phyloP scores from a whole-genome alignment of 2,888 invertebrate genomes.

The Drosophila falleni region DNA sequence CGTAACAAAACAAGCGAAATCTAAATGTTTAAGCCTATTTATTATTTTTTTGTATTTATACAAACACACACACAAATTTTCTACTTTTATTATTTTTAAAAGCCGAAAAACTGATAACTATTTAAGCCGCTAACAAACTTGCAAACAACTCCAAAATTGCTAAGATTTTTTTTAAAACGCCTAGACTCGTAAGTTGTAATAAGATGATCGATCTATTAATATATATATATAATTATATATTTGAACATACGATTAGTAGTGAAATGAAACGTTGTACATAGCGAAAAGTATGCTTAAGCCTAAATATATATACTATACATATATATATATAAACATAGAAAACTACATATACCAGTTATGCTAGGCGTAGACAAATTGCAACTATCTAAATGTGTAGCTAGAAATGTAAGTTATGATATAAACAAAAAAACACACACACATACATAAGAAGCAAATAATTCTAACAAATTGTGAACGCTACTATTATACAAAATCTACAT shows the following conservation, averaged over 20 bases:
- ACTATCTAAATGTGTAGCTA: constrained; percentile 65
- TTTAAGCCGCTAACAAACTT: constrained; percentile 49
- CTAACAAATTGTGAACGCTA: constrained; percentile 67
- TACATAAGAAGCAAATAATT: constrained; percentile 55
- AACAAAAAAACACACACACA: constrained; percentile 25
- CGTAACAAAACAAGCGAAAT: constrained; percentile 42
- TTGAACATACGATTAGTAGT: constrained; percentile 45
- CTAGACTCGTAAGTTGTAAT: constrained; percentile 40
- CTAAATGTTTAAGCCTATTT: constrained; percentile 74
- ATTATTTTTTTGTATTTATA: constrained; percentile 72
- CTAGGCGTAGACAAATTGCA: constrained; percentile 78
- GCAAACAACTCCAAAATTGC: constrained; percentile 56
- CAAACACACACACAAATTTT: constrained; percentile 60
- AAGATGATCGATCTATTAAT: constrained; percentile 30
- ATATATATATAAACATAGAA: constrained; percentile 43
- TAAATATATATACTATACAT: constrained; percentile 40
- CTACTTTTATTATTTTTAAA: constrained; percentile 69
- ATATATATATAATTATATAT: constrained; percentile 23
- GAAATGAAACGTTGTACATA: constrained; percentile 68
- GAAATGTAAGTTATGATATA: constrained; percentile 43
- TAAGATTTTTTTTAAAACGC: constrained; percentile 61
- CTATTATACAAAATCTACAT: constrained; percentile 49
- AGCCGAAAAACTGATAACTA: constrained; percentile 62
- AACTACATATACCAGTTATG: constrained; percentile 75
- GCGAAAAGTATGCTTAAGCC: constrained; percentile 39